Percentiles rank a stretch among this genome's conserved stretches.
These are phyloP conservation scores for Microcebus griseorufus DNA, from an alignment of 2,113 vertebrate species.

Conservation along the genomic window DNA sequence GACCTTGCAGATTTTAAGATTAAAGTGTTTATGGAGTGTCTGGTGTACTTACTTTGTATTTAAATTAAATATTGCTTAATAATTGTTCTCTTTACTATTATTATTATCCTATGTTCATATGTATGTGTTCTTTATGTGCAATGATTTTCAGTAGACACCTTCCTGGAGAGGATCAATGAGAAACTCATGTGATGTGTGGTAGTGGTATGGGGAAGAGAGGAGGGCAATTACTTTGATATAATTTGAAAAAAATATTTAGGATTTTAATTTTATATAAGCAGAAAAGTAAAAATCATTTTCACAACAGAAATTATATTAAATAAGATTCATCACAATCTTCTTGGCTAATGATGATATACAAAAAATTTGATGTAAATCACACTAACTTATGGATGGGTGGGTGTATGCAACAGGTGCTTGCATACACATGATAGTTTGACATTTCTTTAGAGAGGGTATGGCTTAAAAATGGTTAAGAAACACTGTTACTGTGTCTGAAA, in stretches of 20 bases:
- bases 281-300: not conserved
- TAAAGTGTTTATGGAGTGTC: not conserved
- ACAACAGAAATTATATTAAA: not conserved
- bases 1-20: constrained; percentile 31
- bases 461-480: not conserved
- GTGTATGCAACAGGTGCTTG: not conserved
- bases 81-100: not conserved
- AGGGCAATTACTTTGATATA: not conserved
- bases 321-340: not conserved
- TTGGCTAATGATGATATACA: not conserved
- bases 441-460: not conserved
- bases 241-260: not conserved
- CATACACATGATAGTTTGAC: not conserved
- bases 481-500: not conserved
- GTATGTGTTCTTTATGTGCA: not conserved
- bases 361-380: not conserved
- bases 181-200: not conserved
- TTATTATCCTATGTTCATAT: not conserved
- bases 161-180: not conserved
- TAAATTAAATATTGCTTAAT: not conserved
- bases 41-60: not conserved
- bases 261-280: constrained; percentile 40
- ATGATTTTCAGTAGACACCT: not conserved
- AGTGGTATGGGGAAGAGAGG: not conserved
- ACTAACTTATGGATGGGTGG: not conserved